Evolutionary conservation across 2,797 vertebrate genomes (phyloP), one percentile per base, ranked within the genome.

Genomic region (Sebastes miniatus): DNA sequence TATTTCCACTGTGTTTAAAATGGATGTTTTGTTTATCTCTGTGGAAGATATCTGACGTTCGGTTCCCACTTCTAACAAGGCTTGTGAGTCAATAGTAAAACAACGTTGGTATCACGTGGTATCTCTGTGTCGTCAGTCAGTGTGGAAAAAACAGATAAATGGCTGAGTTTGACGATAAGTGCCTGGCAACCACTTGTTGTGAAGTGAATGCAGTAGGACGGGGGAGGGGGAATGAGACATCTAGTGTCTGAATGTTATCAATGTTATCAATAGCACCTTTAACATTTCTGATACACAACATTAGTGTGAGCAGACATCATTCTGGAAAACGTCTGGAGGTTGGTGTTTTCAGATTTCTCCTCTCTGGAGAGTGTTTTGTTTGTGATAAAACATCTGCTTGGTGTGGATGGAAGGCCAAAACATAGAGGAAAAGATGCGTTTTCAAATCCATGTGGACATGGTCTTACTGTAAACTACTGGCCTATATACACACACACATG

Each of bases 391-490:
- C 22, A 58, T 8, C 34, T 20, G 18, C 31, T 32, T 31, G 10
- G 3, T 47, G 58, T 14, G 7, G 5, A 66, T 16, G n/a, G 12
- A 34, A 24, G 1, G 12, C 52, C 39, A 59, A 69, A 83, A 79
- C 31, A 68, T 65, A 70, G 18, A 24, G 8, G 11, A 50, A 56
- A 62, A 32, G 0, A n/a, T 31, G 13, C 1, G 2, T 1, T 16
- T 36, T 47, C 5, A 63, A 64, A 67, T 56, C 10, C 27, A 43
- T 14, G 22, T 14, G 29, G 27, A 39, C 2, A 20, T 24, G 34
- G 18, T 58, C 22, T 54, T 57, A 47, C 31, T 65, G 64, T 39
- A 79, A 71, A 56, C 43, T 18, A 9, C 69, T 65, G 62, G 54
- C 64, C 58, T 39, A 31, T 31, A 47, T 25, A 66, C 18, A 63